Conservation (phyloP, 1,140 invertebrate species). For the Marisa cornuarietis region DNA sequence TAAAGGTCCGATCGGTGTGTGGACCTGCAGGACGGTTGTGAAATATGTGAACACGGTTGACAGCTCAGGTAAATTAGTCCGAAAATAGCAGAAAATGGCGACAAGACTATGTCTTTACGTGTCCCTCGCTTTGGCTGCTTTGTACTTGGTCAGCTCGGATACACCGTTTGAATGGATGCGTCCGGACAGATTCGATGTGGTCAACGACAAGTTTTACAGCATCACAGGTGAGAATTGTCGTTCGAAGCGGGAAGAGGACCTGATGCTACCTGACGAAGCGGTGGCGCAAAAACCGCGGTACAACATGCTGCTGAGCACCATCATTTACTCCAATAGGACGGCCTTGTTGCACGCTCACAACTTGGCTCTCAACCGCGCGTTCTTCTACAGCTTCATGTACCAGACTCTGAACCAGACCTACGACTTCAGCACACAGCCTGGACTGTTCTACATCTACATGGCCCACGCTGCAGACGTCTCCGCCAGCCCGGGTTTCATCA, state of each 20-base stretch:
- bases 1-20: neutral
- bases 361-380: constrained; percentile 91
- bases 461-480: constrained; percentile 95
- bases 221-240: constrained; percentile 85
- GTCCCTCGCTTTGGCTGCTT: neutral
- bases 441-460: constrained; percentile 98
- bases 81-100: neutral
- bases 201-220: constrained; percentile 83
- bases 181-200: constrained; percentile 87
- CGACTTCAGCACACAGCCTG: constrained; percentile 85
- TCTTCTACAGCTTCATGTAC: constrained; percentile 90
- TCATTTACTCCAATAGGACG: constrained; percentile 93
- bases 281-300: constrained; percentile 93
- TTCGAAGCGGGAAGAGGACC: constrained; percentile 82
- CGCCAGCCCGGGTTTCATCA: constrained; percentile 85
- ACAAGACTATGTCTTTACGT: neutral
- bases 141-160: neutral
- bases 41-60: neutral
- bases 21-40: neutral
- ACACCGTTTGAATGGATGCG: constrained; percentile 59
- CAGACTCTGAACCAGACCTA: constrained; percentile 70
- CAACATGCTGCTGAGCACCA: constrained; percentile 84
- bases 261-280: constrained; percentile 79
- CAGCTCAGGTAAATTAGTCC: neutral
- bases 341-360: constrained; percentile 93